Base-by-base conservation (phyloP, 2,888 invertebrate genomes). In the Eueremaeus valkanovi region DNA sequence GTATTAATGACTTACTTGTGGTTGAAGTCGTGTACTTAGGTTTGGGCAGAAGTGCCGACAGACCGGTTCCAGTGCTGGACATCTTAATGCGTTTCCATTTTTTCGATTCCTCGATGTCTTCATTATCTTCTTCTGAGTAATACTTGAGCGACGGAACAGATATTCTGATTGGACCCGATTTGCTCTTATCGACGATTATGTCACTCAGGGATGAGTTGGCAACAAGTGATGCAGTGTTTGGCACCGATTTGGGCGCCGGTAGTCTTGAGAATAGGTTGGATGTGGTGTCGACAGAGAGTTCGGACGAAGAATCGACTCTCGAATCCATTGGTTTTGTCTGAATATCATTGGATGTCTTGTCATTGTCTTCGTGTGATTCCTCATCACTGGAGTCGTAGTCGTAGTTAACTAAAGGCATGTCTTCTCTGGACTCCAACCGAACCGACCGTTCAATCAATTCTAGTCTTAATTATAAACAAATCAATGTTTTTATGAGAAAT, bases 361-460 rank as follows among this genome's bases (percentile, higher is more conserved):
- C 13, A 31, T 29, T 13, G 16, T 58, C 73, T 49, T 74, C 42
- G 8, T 73, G 58, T 18, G 68, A 70, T 3, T 74, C 74, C 18
- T 76, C 76, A 74, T 76, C 76, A 76, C 76, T 76, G 8, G 63
- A 51, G 3, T 74, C 76, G 42, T 76, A 51, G 3, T 74, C 76
- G 42, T 76, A 76, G 27, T 29, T 55, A 21, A 76, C 76, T 49
- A 76, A 72, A 18, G 76, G 49, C 76, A 76, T 76, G 13, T 21
- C 72, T 51, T n/a, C 11, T 42, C 11, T 42, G 9, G 42, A 42
- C 42, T 42, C n/a, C n/a, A n/a, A n/a, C n/a, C n/a, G n/a, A n/a
- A n/a, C n/a, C n/a, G n/a, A n/a, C n/a, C n/a, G n/a, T n/a, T n/a
- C n/a, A n/a, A n/a, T n/a, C n/a, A n/a, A n/a, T n/a, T n/a, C n/a